phyloP scores from a whole-genome alignment of 2,113 vertebrate species.

The Planiliza haematocheilus region DNA sequence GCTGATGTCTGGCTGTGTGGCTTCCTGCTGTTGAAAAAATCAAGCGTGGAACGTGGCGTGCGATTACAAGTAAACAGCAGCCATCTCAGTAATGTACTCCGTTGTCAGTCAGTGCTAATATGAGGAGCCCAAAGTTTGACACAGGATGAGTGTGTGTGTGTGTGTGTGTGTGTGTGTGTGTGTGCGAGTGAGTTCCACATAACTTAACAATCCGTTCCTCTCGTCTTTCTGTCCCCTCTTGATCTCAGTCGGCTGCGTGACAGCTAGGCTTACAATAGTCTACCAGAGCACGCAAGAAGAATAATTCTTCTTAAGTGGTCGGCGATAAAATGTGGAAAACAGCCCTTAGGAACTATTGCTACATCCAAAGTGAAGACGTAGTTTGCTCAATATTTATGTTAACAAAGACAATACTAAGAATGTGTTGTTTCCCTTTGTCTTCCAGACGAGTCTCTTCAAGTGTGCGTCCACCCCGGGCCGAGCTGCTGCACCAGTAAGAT shows the following conservation, averaged over 20 bases:
- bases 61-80: slow-evolving; percentile 10
- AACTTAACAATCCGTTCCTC: slow-evolving; percentile 27
- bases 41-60: neutral
- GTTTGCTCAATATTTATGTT: too few species aligned
- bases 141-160: slow-evolving; percentile 16
- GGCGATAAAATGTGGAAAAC: neutral
- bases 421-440: slow-evolving; percentile 1
- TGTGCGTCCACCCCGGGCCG: slow-evolving; percentile 87
- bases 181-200: slow-evolving; percentile 26
- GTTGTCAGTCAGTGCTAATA: slow-evolving; percentile 25
- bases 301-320: neutral
- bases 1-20: neutral
- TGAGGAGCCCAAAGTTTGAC: slow-evolving; percentile 24
- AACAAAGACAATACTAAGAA: too few species aligned
- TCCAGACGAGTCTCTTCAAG: slow-evolving; percentile 87
- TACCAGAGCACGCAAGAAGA: slow-evolving; percentile 37
- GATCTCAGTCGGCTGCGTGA: slow-evolving; percentile 74
- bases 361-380: neutral
- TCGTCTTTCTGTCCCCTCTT: slow-evolving; percentile 36
- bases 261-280: slow-evolving; percentile 64
- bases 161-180: too few species aligned
- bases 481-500: slow-evolving; percentile 92
- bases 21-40: neutral
- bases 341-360: neutral
- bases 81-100: slow-evolving; percentile 7